A percentile compares a stretch with the other conserved stretches of the same genome.
These are phyloP conservation scores for Balaeniceps rex DNA, from an alignment of 2,113 vertebrate species.

Conservation along the genomic window DNA sequence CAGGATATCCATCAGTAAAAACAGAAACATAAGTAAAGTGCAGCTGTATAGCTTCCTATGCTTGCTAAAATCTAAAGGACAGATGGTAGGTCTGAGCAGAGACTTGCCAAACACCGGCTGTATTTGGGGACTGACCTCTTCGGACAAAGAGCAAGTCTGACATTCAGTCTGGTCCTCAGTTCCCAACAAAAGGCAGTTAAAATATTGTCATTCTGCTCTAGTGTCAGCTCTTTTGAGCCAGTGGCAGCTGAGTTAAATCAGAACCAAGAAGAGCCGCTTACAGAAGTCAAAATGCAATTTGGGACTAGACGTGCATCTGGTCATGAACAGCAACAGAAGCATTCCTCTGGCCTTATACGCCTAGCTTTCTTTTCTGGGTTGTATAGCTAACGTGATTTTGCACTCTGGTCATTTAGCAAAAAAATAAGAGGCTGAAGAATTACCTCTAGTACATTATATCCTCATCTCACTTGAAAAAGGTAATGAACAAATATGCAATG, in stretches of 20 bases:
- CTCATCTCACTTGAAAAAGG: not conserved
- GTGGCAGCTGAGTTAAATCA: not conserved
- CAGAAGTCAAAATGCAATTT: not conserved
- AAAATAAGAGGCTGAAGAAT: not conserved
- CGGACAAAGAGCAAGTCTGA: not conserved
- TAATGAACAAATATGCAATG: not conserved
- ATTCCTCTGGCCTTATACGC: not conserved
- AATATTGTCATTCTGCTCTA: not conserved
- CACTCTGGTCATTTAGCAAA: not conserved
- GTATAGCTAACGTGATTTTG: not conserved
- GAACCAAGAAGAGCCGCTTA: not conserved
- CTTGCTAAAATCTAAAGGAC: not conserved
- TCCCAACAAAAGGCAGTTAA: not conserved
- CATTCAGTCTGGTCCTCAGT: not conserved
- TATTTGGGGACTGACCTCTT: not conserved
- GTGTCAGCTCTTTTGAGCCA: not conserved
- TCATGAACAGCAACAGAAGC: not conserved
- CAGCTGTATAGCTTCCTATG: not conserved
- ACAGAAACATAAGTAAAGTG: fast-evolving
- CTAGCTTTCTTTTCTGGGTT: not conserved
- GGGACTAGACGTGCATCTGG: not conserved
- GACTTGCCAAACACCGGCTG: not conserved
- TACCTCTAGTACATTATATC: not conserved
- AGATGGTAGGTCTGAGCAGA: not conserved
- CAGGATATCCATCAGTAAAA: not conserved